phyloP scores from a whole-genome alignment of 2,888 invertebrate genomes.

The Athripsodes cinereus region DNA sequence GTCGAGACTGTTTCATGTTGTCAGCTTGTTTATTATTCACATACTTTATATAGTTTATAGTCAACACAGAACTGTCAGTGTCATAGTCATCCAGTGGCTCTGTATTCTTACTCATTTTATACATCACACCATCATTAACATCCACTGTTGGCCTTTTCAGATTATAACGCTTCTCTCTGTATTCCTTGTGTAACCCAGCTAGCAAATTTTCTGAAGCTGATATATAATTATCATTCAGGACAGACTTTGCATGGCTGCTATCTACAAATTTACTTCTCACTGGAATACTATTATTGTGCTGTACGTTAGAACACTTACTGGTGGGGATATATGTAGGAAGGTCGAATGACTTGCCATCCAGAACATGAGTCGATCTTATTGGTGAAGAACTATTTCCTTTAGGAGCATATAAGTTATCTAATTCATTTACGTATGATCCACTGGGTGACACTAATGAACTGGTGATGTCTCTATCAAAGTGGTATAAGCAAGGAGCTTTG shows the following conservation, averaged over 20 bases:
- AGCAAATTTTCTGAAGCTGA: too few relatives aligned
- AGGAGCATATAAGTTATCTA: not conserved
- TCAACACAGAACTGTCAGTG: constrained; percentile 23
- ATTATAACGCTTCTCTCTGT: too few relatives aligned
- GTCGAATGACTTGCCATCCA: not conserved
- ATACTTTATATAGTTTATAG: constrained; percentile 44
- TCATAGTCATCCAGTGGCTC: constrained; percentile 16
- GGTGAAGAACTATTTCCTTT: not conserved
- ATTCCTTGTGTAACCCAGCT: too few relatives aligned
- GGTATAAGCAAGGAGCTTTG: constrained; percentile 39
- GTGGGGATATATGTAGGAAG: not conserved
- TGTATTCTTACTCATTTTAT: not conserved
- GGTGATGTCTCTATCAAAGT: constrained; percentile 3
- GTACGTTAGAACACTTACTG: not conserved
- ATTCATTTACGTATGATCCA: not conserved
- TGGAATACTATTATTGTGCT: not conserved
- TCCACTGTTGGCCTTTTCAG: not conserved
- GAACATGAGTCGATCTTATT: not conserved
- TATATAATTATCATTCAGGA: too few relatives aligned
- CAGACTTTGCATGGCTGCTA: too few relatives aligned
- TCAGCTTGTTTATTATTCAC: constrained; percentile 32
- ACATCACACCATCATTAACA: not conserved
- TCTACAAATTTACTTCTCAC: too few relatives aligned
- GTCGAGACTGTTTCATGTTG: constrained; percentile 5
- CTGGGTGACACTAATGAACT: not conserved